These are phyloP conservation scores for Neosilurus hyrtlii DNA, from an alignment of 2,797 vertebrate genomes.

Conservation along the genomic window DNA sequence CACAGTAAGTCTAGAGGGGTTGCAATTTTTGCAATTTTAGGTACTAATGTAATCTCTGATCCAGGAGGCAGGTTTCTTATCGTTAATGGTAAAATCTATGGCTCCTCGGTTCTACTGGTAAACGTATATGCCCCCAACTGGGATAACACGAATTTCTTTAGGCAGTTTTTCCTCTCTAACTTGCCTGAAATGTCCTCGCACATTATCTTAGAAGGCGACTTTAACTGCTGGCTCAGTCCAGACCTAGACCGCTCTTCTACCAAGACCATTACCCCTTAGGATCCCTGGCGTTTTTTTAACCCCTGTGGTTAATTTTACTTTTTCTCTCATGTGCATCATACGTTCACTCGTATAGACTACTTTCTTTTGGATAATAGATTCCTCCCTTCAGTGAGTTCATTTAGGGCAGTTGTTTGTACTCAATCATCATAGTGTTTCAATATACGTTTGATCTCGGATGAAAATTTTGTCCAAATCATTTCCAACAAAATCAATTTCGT, in stretches of 20 bases:
- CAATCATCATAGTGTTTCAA: neutral
- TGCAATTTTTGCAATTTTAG: conserved; percentile 23
- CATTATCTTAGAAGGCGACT: conserved; percentile 11
- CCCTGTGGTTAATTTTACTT: neutral
- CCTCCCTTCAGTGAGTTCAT: neutral
- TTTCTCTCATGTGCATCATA: conserved; percentile 1
- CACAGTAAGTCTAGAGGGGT: neutral
- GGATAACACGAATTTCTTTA: conserved; percentile 30
- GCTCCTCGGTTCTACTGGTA: neutral
- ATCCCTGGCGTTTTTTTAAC: neutral
- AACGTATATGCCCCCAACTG: conserved; percentile 29
- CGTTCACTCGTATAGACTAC: neutral
- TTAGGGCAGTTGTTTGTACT: no score
- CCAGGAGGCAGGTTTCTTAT: conserved; percentile 32
- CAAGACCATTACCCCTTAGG: neutral
- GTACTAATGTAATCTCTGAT: conserved; percentile 6
- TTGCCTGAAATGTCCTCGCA: conserved; percentile 19
- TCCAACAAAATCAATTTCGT: conserved; percentile 10
- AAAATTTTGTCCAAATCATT: conserved; percentile 21
- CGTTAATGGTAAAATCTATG: conserved; percentile 2
- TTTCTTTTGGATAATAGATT: neutral
- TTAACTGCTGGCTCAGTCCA: conserved; percentile 28
- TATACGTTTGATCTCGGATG: conserved; percentile 23
- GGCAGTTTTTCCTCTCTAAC: neutral
- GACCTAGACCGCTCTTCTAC: conserved; percentile 16